Percentiles rank a stretch among this genome's conserved stretches.
Conservation (phyloP, 2,888 invertebrate species). For the Nowickia ferox region DNA sequence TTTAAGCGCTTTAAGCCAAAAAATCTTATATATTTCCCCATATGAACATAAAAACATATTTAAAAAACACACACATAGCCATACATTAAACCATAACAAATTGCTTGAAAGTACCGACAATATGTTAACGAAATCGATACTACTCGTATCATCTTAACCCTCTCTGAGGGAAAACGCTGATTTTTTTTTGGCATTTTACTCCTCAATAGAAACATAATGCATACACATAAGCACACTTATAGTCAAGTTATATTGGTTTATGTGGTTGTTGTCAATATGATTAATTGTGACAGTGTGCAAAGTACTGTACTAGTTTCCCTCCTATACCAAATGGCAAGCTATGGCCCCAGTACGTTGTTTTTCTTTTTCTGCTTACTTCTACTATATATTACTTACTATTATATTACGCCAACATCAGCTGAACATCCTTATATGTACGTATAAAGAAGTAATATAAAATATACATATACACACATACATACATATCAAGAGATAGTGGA, state of each 20-base stretch:
- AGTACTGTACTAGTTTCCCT: conserved; percentile 62
- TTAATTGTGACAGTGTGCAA: conserved; percentile 70
- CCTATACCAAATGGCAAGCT: conserved; percentile 28
- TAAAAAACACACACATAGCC: background rate
- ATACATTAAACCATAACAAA: background rate
- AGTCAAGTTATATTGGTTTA: conserved; percentile 46
- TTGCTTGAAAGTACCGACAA: conserved; percentile 43
- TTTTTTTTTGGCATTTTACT: conserved; percentile 34
- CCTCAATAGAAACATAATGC: conserved; percentile 56
- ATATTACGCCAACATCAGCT: background rate
- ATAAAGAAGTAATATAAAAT: background rate
- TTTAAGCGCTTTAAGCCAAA: too few species aligned
- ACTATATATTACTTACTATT: too few species aligned
- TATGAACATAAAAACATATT: too few species aligned
- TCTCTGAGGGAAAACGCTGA: conserved; percentile 18
- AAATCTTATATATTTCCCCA: too few species aligned
- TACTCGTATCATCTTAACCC: conserved; percentile 51
- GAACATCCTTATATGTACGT: background rate
- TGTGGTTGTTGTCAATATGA: conserved; percentile 67
- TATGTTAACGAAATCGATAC: conserved; percentile 69
- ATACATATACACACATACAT: background rate
- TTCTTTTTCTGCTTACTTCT: background rate
- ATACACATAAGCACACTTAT: background rate
- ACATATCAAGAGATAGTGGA: conserved; percentile 8
- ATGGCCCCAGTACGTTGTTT: conserved; percentile 19